phyloP scores from a whole-genome alignment of 2,888 invertebrate genomes.

The Glaucopsyche alexis region DNA sequence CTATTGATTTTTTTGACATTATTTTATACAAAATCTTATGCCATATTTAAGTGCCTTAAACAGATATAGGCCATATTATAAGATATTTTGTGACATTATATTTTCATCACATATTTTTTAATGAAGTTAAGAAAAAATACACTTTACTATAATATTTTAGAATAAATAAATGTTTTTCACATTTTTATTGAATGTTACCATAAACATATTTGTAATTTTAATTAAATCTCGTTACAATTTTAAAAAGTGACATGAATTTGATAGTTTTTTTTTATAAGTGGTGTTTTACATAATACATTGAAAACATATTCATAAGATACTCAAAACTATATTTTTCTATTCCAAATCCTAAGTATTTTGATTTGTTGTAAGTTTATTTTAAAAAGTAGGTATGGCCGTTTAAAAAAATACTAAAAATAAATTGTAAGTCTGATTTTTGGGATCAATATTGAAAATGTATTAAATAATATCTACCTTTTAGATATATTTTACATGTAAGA shows the following conservation, averaged over 20 bases:
- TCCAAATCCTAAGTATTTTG: too few species aligned
- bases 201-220: neutral
- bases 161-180: neutral
- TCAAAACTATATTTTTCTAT: too few species aligned
- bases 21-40: neutral
- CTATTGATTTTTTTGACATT: neutral
- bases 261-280: neutral
- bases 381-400: too few species aligned
- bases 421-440: conserved; percentile 9
- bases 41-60: conserved; percentile 8
- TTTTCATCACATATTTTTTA: neutral
- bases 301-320: neutral
- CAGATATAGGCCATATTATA: neutral
- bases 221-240: neutral
- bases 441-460: neutral
- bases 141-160: neutral
- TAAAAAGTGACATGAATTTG: neutral
- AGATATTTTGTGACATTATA: neutral
- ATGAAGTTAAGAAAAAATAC: neutral
- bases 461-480: neutral
- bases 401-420: neutral
- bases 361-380: too few species aligned
- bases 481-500: too few species aligned
- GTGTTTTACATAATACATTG: neutral
- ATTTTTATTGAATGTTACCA: neutral